Evolutionary conservation across 2,888 invertebrate genomes (phyloP).

Genomic region (Eristalinus aeneus): DNA sequence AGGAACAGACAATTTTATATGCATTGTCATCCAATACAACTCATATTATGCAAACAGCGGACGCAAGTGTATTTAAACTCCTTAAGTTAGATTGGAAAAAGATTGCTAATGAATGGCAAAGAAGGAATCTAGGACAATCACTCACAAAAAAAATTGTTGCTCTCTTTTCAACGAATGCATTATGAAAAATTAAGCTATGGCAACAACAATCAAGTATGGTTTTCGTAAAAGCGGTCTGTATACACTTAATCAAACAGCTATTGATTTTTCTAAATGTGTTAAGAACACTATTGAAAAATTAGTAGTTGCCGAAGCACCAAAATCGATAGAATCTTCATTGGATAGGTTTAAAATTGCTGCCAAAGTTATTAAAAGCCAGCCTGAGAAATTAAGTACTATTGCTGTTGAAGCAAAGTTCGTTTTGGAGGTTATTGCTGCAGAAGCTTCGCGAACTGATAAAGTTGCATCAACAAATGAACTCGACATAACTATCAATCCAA

Average conservation of each 20-base stretch:
- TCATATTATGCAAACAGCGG: not conserved
- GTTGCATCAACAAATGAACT: not conserved
- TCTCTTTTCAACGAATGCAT: no score
- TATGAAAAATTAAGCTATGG: not conserved
- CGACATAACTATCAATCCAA: not conserved
- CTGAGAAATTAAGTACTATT: conserved; percentile 5
- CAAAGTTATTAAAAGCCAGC: not conserved
- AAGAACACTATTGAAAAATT: not conserved
- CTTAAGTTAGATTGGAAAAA: no score
- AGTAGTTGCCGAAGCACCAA: conserved; percentile 1
- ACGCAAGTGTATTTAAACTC: not conserved
- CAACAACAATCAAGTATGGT: not conserved
- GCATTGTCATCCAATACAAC: no score
- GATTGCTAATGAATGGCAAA: conserved; percentile 18
- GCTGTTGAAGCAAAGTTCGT: conserved; percentile 13
- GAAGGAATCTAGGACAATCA: not conserved
- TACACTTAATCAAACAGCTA: not conserved
- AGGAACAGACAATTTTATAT: no score
- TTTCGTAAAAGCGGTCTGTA: not conserved
- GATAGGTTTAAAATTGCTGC: conserved; percentile 5
- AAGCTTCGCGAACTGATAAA: not conserved
- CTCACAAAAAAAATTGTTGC: no score
- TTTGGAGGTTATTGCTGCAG: conserved; percentile 7
- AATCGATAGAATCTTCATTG: not conserved
- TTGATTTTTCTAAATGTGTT: conserved; percentile 6